phyloP scores from a whole-genome alignment of 2,113 vertebrate genomes.

The Lutjanus erythropterus region DNA sequence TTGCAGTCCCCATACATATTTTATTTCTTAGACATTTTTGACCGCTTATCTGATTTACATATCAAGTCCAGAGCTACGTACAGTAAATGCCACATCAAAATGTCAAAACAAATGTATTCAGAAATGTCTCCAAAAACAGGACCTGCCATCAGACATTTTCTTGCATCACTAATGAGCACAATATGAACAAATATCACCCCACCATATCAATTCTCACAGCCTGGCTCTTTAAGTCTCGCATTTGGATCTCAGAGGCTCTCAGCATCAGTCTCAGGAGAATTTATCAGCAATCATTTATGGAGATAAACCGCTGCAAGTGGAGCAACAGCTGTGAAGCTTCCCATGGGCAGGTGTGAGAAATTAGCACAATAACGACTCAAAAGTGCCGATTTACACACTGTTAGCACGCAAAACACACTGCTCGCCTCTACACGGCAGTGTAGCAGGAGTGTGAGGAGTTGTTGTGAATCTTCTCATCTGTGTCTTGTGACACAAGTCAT shows the following conservation, averaged over 20 bases:
- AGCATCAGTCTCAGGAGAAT: slow-evolving; percentile 71
- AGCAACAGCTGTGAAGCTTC: slow-evolving; percentile 80
- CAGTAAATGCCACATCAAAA: slow-evolving; percentile 61
- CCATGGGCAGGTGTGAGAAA: slow-evolving; percentile 78
- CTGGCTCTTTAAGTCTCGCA: slow-evolving; percentile 53
- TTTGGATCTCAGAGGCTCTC: slow-evolving; percentile 69
- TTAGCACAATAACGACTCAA: slow-evolving; percentile 74
- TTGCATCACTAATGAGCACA: slow-evolving; percentile 70
- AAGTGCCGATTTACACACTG: slow-evolving; percentile 68
- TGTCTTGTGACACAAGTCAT: slow-evolving; percentile 40
- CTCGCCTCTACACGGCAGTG: slow-evolving; percentile 22
- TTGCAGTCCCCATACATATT: neutral
- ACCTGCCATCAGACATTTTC: slow-evolving; percentile 41
- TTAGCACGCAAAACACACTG: slow-evolving; percentile 27
- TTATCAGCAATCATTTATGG: slow-evolving; percentile 82
- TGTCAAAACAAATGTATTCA: slow-evolving; percentile 50
- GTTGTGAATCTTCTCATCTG: slow-evolving; percentile 53
- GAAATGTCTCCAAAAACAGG: slow-evolving; percentile 37
- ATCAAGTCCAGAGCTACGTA: slow-evolving; percentile 1
- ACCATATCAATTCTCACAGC: slow-evolving; percentile 53
- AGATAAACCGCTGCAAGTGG: slow-evolving; percentile 77
- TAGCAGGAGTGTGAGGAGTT: slow-evolving; percentile 35
- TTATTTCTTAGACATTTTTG: neutral
- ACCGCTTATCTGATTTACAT: slow-evolving; percentile 6
- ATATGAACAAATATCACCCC: slow-evolving; percentile 63